A percentile compares a stretch with the other conserved stretches of the same genome.
Conservation (phyloP, 64 coral and sea anemone genomes). For the Astreopora myriophthalma region DNA sequence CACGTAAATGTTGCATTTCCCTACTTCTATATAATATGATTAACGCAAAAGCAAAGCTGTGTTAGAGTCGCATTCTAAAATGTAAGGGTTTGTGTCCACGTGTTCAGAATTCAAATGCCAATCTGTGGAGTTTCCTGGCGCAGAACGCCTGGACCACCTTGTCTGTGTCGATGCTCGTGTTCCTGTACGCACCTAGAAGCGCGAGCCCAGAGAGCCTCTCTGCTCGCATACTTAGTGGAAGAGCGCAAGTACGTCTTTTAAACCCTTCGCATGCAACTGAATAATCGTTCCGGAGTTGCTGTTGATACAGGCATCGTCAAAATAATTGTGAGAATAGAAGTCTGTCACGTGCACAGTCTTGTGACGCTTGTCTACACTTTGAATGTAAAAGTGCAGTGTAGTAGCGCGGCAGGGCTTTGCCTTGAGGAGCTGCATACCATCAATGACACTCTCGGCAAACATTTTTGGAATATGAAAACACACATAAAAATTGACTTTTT, state of each 20-base stretch:
- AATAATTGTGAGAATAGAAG: too few relatives aligned
- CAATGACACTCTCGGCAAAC: too few relatives aligned
- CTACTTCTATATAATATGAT: constrained; percentile 39
- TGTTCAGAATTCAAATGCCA: neutral
- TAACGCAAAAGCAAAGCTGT: constrained; percentile 14
- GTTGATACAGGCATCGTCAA: neutral
- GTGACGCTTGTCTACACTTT: too few relatives aligned
- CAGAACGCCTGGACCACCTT: neutral
- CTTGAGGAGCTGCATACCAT: too few relatives aligned
- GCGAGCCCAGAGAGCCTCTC: neutral
- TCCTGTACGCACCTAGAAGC: neutral
- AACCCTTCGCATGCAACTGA: neutral
- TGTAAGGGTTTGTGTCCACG: neutral
- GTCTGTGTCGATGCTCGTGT: neutral
- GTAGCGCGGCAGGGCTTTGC: too few relatives aligned
- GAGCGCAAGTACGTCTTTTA: neutral
- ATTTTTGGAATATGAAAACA: too few relatives aligned
- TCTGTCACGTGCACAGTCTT: too few relatives aligned
- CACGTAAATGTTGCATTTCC: constrained; percentile 8
- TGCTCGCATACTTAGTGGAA: neutral
- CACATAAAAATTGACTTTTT: neutral
- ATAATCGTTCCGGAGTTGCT: neutral
- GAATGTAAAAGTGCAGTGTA: too few relatives aligned
- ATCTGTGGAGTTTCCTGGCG: neutral
- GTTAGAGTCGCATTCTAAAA: constrained; percentile 7